Evolutionary conservation across 2,888 invertebrate species (phyloP).

Genomic region (Caenorhabditis sp.): DNA sequence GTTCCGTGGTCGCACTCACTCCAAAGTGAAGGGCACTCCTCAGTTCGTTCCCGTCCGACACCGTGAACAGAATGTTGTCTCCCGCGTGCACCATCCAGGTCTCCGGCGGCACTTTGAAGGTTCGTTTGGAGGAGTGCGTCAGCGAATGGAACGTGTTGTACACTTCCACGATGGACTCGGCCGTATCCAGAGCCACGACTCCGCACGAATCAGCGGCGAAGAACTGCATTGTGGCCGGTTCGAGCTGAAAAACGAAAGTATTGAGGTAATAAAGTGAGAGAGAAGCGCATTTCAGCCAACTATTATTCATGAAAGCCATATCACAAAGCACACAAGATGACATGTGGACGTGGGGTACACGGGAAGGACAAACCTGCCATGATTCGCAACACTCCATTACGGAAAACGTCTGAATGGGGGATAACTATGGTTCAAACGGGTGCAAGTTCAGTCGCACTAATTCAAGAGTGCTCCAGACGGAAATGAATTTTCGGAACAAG

Average conservation of each 20-base stretch:
- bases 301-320: constrained; percentile 17
- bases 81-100: constrained; percentile 61
- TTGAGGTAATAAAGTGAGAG: background rate
- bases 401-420: constrained; percentile 35
- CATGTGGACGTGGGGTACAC: constrained; percentile 2
- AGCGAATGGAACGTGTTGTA: constrained; percentile 50
- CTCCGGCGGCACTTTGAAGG: constrained; percentile 59
- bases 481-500: too few species aligned
- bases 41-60: constrained; percentile 57
- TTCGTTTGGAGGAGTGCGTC: constrained; percentile 46
- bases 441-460: too few species aligned
- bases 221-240: constrained; percentile 52
- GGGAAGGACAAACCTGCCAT: constrained; percentile 42
- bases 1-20: constrained; percentile 21
- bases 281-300: constrained; percentile 22
- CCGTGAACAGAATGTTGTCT: constrained; percentile 61
- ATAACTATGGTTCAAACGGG: constrained; percentile 3
- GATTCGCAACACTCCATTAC: constrained; percentile 35
- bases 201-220: constrained; percentile 32
- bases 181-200: constrained; percentile 48
- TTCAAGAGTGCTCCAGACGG: too few species aligned
- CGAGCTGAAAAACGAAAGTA: too few species aligned
- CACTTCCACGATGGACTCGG: constrained; percentile 37
- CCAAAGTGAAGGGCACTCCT: constrained; percentile 63
- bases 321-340: constrained; percentile 39